Conservation (phyloP, 2,888 invertebrate genomes). For the Drosophila mettleri region DNA sequence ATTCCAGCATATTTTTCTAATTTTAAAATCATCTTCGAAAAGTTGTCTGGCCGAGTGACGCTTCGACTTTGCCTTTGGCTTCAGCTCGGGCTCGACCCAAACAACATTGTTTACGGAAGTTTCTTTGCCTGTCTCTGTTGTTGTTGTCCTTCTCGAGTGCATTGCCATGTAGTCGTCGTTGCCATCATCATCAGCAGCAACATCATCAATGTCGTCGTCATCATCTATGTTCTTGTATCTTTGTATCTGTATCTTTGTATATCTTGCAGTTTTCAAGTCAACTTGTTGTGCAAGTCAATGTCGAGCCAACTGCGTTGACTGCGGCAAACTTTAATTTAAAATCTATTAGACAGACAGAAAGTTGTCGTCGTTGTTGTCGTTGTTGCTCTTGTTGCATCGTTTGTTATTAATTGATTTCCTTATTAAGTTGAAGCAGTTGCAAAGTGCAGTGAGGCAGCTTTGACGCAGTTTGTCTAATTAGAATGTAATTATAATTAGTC, state of each 20-base stretch:
- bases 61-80: constrained; percentile 51
- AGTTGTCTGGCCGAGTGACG: constrained; percentile 60
- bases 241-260: constrained; percentile 59
- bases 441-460: constrained; percentile 46
- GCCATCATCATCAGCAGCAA: constrained; percentile 30
- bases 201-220: neutral
- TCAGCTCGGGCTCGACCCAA: constrained; percentile 23
- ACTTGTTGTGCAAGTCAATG: constrained; percentile 74
- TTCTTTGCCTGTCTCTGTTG: constrained; percentile 24
- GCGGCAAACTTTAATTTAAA: constrained; percentile 75
- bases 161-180: constrained; percentile 72
- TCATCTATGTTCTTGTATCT: constrained; percentile 53
- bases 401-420: constrained; percentile 79
- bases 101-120: constrained; percentile 74
- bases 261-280: constrained; percentile 65
- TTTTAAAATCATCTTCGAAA: constrained; percentile 77
- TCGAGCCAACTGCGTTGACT: constrained; percentile 61
- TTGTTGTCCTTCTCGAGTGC: constrained; percentile 63
- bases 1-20: constrained; percentile 58
- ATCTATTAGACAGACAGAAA: constrained; percentile 71
- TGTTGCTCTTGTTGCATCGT: constrained; percentile 53
- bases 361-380: constrained; percentile 26
- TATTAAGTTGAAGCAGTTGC: constrained; percentile 59
- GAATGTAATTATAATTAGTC: constrained; percentile 78
- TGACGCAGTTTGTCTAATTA: constrained; percentile 73